A percentile compares a stretch with the other conserved stretches of the same genome.
These are phyloP conservation scores for Drosophila ohnishii DNA, from an alignment of 1,140 invertebrate species.

Conservation along the genomic window DNA sequence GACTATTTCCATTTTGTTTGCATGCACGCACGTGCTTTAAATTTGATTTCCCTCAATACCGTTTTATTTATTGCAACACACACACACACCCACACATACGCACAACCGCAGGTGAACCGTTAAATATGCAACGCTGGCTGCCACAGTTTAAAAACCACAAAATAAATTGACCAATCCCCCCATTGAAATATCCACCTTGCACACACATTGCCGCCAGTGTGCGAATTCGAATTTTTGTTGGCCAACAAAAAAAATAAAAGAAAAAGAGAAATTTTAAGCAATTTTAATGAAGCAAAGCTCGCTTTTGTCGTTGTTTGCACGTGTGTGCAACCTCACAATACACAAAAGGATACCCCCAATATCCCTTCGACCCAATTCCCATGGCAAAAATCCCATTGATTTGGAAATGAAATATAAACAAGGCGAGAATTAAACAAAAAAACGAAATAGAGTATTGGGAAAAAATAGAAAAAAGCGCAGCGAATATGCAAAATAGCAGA, in stretches of 20 bases:
- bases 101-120: constrained; percentile 32
- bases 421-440: not conserved
- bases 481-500: constrained; percentile 43
- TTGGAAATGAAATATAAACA: constrained; percentile 21
- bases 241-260: constrained; percentile 26
- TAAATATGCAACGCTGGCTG: constrained; percentile 53
- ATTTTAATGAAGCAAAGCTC: constrained; percentile 38
- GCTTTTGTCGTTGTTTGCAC: constrained; percentile 1
- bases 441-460: not conserved
- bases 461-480: constrained; percentile 29
- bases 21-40: constrained; percentile 27
- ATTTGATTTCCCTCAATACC: constrained; percentile 37
- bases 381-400: constrained; percentile 21
- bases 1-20: constrained; percentile 4
- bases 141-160: constrained; percentile 51
- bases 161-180: constrained; percentile 51
- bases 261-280: constrained; percentile 17
- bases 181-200: constrained; percentile 10
- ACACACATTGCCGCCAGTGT: constrained; percentile 6
- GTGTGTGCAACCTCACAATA: constrained; percentile 9
- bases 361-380: constrained; percentile 33
- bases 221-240: constrained; percentile 1
- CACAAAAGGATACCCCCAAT: constrained; percentile 12
- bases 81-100: not conserved
- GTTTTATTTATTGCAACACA: constrained; percentile 21